These are phyloP conservation scores for Lithosia quadra DNA, from an alignment of 2,888 invertebrate species.

Conservation along the genomic window DNA sequence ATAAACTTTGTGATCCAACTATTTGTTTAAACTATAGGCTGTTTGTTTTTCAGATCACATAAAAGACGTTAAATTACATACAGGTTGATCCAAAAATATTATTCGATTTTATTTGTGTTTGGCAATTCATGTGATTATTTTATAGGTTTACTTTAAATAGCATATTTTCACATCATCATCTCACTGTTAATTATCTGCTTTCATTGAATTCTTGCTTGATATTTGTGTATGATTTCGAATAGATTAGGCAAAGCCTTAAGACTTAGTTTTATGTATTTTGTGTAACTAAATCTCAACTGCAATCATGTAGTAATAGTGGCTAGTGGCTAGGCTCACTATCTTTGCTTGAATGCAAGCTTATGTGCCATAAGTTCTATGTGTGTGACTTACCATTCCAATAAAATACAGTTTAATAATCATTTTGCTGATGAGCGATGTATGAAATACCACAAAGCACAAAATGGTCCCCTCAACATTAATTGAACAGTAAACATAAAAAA, in stretches of 20 bases:
- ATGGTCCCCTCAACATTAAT: no score
- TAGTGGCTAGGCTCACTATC: no score
- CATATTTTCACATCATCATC: not conserved
- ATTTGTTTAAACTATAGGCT: slow-evolving; percentile 57
- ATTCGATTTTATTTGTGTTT: not conserved
- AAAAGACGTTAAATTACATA: slow-evolving; percentile 40
- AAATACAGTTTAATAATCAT: no score
- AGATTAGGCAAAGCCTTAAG: no score
- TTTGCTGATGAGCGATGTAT: no score
- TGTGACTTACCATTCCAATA: not conserved
- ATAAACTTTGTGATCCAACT: slow-evolving; percentile 60
- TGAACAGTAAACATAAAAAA: not conserved
- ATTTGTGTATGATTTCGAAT: not conserved
- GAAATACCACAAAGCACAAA: no score
- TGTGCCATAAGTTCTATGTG: not conserved
- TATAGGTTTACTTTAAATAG: not conserved
- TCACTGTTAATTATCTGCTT: not conserved
- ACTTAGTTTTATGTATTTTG: not conserved
- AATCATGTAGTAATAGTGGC: not conserved
- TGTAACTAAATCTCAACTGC: not conserved
- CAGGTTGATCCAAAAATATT: slow-evolving; percentile 34
- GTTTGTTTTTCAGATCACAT: slow-evolving; percentile 48
- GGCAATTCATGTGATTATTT: not conserved
- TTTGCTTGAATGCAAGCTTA: not conserved
- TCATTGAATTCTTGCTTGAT: not conserved